Base-by-base conservation (phyloP, 1,140 invertebrate species). In the Drosophila teissieri region DNA sequence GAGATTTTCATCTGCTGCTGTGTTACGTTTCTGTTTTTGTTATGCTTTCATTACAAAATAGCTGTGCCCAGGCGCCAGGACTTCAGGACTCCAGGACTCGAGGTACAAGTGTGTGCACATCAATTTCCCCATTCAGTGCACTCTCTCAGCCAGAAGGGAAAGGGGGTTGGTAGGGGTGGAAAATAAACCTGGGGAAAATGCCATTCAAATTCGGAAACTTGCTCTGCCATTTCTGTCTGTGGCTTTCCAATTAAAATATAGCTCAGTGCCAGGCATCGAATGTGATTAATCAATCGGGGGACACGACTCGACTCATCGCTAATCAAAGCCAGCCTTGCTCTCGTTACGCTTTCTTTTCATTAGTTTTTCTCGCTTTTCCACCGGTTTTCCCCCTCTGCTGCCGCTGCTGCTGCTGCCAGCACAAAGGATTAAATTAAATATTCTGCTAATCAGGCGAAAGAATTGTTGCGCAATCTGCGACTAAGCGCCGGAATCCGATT, bases 371-470 rank as follows among this genome's bases (percentile, higher is more conserved):
- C 37, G 22, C n/a, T 15, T 27, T 40, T 39, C 36, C 31, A 1
- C n/a, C 36, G 14, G 11, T 51, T 51, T 17, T 34, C 34, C 48
- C 19, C 36, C 4, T 0, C 24, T 24, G 24, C 24, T 24, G 24
- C 24, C 5, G 24, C 24, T 24, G 34, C 37, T 14, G 31, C 7
- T 8, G 7, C 39, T 53, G 14, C 19, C 58, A 55, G 58, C 54
- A 79, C 76, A 79, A 76, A 72, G 80, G 65, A 83, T 79, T 83
- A 58, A 70, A 79, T 83, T 75, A 58, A 83, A 83, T 83, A 74
- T 45, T 56, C 45, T 61, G 69, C 75, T 75, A 75, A 83, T 78
- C 80, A 78, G 69, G 58, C 74, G 63, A 63, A 69, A 74, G 48
- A 62, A 82, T 69, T 73, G 54, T 58, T 56, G 60, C 60, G 40